phyloP scores from a whole-genome alignment of 2,888 invertebrate species.

The Euproctis similis region DNA sequence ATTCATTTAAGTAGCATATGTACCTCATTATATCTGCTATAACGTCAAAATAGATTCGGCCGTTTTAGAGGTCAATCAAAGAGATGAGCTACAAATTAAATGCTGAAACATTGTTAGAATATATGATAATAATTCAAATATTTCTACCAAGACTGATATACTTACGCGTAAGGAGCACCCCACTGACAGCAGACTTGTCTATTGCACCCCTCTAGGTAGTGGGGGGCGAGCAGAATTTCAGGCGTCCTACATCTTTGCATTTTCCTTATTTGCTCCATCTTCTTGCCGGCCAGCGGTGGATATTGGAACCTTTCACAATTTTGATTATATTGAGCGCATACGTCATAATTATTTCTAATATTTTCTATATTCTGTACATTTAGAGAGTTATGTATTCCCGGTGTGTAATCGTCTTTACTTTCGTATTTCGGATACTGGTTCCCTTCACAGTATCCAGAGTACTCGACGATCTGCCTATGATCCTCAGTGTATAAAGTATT shows the following conservation, averaged over 20 bases:
- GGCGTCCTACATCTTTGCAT: constrained; percentile 81
- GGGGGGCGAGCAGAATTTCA: constrained; percentile 86
- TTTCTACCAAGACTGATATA: too few species aligned
- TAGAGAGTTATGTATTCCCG: constrained; percentile 44
- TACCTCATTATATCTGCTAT: too few species aligned
- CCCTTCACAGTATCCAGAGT: constrained; percentile 47
- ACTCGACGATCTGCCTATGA: constrained; percentile 42
- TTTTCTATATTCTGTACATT: constrained; percentile 51
- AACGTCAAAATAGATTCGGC: too few species aligned
- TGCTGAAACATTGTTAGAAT: too few species aligned
- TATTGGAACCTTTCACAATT: constrained; percentile 62
- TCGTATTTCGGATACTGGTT: constrained; percentile 47
- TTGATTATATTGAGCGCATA: constrained; percentile 45
- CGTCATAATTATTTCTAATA: constrained; percentile 40
- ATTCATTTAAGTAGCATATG: too few species aligned
- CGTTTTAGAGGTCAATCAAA: too few species aligned
- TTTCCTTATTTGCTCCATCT: constrained; percentile 52
- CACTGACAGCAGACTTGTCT: constrained; percentile 66
- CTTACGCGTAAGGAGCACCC: constrained; percentile 58
- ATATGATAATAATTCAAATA: too few species aligned
- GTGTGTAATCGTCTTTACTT: constrained; percentile 48
- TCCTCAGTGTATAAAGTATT: constrained; percentile 48
- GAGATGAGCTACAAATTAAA: too few species aligned
- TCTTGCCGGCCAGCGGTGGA: constrained; percentile 67
- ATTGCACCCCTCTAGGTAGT: constrained; percentile 76